Conservation (phyloP, 2,888 invertebrate species). For the Agapetus fuscipes region DNA sequence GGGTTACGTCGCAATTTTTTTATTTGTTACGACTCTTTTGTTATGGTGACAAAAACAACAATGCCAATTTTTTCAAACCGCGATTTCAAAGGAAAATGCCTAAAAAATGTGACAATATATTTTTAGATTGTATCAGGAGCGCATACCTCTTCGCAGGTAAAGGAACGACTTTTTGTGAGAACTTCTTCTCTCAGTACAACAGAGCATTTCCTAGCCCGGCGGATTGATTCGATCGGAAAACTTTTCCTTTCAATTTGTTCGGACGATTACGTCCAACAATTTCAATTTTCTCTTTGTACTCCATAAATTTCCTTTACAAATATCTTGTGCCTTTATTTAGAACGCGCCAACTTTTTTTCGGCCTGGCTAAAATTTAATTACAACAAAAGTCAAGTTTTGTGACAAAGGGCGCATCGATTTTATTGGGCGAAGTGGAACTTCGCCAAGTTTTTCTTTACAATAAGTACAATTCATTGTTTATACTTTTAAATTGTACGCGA, state of each 20-base stretch:
- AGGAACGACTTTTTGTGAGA: not conserved
- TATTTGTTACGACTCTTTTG: too few relatives aligned
- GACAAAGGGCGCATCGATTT: too few relatives aligned
- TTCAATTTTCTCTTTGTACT: not conserved
- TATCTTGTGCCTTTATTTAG: not conserved
- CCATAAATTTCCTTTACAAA: not conserved
- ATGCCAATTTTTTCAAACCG: too few relatives aligned
- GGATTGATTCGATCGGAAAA: slow-evolving; percentile 6
- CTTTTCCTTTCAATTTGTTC: slow-evolving; percentile 4
- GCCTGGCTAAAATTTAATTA: not conserved
- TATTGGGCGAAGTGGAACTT: too few relatives aligned
- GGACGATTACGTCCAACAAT: slow-evolving; percentile 1
- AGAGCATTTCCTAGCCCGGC: not conserved
- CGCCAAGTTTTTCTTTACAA: too few relatives aligned
- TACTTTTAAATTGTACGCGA: too few relatives aligned
- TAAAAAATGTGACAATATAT: too few relatives aligned
- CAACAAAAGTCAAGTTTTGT: not conserved
- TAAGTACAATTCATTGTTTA: too few relatives aligned
- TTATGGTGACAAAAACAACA: too few relatives aligned
- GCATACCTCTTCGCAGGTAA: not conserved
- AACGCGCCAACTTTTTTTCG: not conserved
- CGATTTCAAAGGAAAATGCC: too few relatives aligned
- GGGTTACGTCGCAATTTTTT: too few relatives aligned
- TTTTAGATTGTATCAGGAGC: slow-evolving; percentile 1
- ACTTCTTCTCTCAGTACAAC: not conserved